Conservation (phyloP, 2,113 vertebrate species). For the Syngnathus typhle region DNA sequence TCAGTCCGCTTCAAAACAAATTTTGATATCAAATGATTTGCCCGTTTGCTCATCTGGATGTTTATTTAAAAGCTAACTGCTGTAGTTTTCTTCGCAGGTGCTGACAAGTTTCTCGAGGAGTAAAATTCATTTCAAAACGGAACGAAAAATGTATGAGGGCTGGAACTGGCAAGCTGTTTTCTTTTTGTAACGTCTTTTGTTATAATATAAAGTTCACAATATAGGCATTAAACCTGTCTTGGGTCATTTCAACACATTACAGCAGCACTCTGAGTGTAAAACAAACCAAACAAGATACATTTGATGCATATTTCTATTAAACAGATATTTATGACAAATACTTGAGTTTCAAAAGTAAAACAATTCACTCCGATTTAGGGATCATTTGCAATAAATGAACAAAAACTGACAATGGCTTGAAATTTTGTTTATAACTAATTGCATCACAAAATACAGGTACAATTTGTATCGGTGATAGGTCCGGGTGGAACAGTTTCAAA, state of each 20-base stretch:
- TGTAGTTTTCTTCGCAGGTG: slow-evolving; percentile 21
- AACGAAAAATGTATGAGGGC: background rate
- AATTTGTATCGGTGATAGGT: too few species aligned
- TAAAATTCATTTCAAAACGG: slow-evolving; percentile 13
- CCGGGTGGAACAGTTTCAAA: too few species aligned
- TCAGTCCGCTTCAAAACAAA: too few species aligned
- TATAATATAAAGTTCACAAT: slow-evolving; percentile 55
- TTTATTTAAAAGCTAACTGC: background rate
- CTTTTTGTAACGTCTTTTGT: slow-evolving; percentile 54
- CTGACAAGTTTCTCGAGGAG: slow-evolving; percentile 24
- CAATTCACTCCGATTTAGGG: too few species aligned
- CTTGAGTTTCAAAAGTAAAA: too few species aligned
- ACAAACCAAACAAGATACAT: too few species aligned
- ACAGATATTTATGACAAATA: too few species aligned
- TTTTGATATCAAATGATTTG: background rate
- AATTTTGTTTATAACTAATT: too few species aligned
- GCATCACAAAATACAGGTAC: too few species aligned
- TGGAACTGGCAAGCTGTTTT: slow-evolving; percentile 26
- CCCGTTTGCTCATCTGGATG: background rate
- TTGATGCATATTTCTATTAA: too few species aligned
- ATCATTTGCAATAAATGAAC: too few species aligned
- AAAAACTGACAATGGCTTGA: too few species aligned
- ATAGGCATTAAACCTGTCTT: slow-evolving; percentile 57
- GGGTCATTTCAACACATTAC: slow-evolving; percentile 18
- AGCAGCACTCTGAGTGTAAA: background rate